Conservation (phyloP, 2,797 vertebrate species). For the Pristis pectinata region DNA sequence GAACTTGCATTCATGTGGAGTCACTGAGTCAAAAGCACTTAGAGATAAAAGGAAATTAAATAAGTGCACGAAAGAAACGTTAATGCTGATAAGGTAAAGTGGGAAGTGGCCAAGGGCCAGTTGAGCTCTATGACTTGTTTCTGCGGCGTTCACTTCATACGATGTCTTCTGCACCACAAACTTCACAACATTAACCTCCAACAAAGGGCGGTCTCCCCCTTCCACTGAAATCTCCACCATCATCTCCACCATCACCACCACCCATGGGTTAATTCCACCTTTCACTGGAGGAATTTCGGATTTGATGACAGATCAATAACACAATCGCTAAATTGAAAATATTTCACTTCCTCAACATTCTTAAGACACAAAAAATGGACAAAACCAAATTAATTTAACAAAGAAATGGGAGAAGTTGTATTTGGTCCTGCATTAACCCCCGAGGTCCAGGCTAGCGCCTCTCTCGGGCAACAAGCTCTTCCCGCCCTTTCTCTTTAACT, state of each 20-base stretch:
- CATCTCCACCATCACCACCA: background rate
- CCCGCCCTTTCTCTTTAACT: slow-evolving; percentile 16
- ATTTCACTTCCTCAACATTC: background rate
- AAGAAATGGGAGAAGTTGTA: background rate
- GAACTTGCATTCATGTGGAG: too few species aligned
- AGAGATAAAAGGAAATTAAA: too few species aligned
- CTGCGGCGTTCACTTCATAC: background rate
- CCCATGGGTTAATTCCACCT: background rate
- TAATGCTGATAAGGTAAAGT: background rate
- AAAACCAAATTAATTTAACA: background rate
- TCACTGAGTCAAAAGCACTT: too few species aligned
- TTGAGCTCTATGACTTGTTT: background rate
- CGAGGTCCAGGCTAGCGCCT: background rate
- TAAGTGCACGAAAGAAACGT: too few species aligned
- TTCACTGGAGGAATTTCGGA: background rate
- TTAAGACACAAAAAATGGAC: background rate
- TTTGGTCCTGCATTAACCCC: background rate
- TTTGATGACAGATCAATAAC: background rate
- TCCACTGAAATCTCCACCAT: background rate
- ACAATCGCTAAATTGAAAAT: background rate
- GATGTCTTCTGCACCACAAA: background rate
- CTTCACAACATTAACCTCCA: background rate
- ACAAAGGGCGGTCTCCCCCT: background rate
- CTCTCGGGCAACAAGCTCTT: background rate
- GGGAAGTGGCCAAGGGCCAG: background rate